phyloP scores from a whole-genome alignment of 2,797 vertebrate species.

The Acanthornis magna region DNA sequence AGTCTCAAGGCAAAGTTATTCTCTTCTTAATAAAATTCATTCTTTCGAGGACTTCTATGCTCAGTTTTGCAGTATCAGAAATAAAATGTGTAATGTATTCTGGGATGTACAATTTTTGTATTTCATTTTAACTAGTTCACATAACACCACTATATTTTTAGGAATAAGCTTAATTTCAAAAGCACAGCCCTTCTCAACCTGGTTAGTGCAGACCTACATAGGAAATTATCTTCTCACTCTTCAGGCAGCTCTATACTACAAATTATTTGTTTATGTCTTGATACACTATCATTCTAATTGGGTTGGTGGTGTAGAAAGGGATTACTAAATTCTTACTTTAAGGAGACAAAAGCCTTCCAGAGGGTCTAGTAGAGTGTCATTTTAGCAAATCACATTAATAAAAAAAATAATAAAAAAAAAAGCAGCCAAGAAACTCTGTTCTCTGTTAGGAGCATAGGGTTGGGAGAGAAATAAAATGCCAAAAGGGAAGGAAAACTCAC shows the following conservation, averaged over 20 bases:
- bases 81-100: neutral
- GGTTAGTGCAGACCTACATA: neutral
- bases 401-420: neutral
- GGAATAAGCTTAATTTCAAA: neutral
- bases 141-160: neutral
- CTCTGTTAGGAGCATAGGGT: too few species aligned
- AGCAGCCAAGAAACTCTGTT: neutral
- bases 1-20: neutral
- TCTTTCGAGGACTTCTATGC: neutral
- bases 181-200: neutral
- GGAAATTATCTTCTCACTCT: neutral
- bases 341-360: neutral
- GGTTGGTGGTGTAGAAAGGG: neutral
- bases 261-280: neutral
- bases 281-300: neutral
- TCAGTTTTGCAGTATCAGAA: neutral
- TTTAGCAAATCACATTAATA: neutral
- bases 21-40: neutral
- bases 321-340: neutral
- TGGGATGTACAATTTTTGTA: neutral
- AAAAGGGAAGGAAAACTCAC: neutral
- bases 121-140: neutral
- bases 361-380: neutral
- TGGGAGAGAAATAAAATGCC: neutral
- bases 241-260: neutral